Conservation (phyloP, 2,888 invertebrate species). For the Callimorpha dominula region DNA sequence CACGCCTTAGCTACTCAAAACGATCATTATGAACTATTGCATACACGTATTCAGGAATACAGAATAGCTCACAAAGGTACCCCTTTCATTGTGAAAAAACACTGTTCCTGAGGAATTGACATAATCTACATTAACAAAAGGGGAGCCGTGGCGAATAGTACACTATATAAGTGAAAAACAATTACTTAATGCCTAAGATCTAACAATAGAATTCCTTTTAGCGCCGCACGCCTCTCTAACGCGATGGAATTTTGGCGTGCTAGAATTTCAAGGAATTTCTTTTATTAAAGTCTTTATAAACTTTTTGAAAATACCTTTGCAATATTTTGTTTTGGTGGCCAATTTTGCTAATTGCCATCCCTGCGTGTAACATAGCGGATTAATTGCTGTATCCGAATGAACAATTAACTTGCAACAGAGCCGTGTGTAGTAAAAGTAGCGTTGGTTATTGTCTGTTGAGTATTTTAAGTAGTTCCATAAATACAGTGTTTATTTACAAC, state of each 20-base stretch:
- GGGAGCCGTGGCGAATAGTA: not conserved
- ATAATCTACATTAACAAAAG: not conserved
- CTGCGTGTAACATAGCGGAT: slow-evolving; percentile 31
- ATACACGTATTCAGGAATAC: too few relatives aligned
- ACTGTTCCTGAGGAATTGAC: not conserved
- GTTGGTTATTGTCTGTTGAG: not conserved
- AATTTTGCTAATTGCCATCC: slow-evolving; percentile 24
- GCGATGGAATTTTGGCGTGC: not conserved
- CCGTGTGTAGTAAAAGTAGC: not conserved
- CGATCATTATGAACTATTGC: too few relatives aligned
- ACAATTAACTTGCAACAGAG: slow-evolving; percentile 20
- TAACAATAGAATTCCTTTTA: slow-evolving; percentile 3
- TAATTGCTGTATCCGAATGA: slow-evolving; percentile 19
- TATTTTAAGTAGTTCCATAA: not conserved
- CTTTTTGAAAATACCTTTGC: not conserved
- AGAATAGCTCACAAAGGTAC: too few relatives aligned
- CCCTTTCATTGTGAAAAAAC: not conserved
- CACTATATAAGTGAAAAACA: not conserved
- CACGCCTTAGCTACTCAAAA: too few relatives aligned
- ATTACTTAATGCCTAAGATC: not conserved
- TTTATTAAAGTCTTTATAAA: slow-evolving; percentile 10
- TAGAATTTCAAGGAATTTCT: slow-evolving; percentile 5
- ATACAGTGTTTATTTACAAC: not conserved
- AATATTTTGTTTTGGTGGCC: not conserved
- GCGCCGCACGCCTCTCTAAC: not conserved